A percentile compares a stretch with the other conserved stretches of the same genome.
These are phyloP conservation scores for Poecilus cupreus DNA, from an alignment of 2,888 invertebrate genomes.

Conservation along the genomic window DNA sequence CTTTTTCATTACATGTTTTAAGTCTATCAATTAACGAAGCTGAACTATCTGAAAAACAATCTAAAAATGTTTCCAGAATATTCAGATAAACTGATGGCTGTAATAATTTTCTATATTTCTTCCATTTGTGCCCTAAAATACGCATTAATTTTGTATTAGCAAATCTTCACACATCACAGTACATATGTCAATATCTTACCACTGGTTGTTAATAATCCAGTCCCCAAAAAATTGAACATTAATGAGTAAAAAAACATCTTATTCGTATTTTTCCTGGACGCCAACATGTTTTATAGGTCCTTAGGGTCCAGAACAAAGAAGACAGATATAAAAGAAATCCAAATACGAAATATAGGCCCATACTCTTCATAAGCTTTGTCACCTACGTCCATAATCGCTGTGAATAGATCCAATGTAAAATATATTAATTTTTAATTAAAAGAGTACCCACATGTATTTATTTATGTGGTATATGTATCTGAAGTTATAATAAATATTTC, in stretches of 20 bases:
- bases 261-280: constrained; percentile 74
- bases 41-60: constrained; percentile 74
- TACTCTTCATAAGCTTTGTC: constrained; percentile 71
- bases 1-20: constrained; percentile 65
- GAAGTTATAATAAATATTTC: not conserved
- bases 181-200: too few relatives aligned
- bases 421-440: not conserved
- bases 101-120: constrained; percentile 74
- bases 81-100: constrained; percentile 77
- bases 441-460: not conserved
- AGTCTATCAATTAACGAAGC: constrained; percentile 72
- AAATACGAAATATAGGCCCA: constrained; percentile 74
- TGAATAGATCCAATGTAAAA: too few relatives aligned
- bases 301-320: constrained; percentile 75
- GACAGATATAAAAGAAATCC: constrained; percentile 76
- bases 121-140: constrained; percentile 74
- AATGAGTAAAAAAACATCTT: constrained; percentile 76
- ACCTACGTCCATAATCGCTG: constrained; percentile 69
- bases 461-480: not conserved
- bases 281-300: constrained; percentile 75
- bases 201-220: constrained; percentile 77
- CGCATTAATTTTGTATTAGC: too few relatives aligned
- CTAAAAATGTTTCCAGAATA: constrained; percentile 75
- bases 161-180: too few relatives aligned
- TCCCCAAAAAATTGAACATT: constrained; percentile 77